Evolutionary conservation across 30 jellyfish, hydroid and myxozoan genomes (phyloP).

Genomic region (Aurelia aurita): DNA sequence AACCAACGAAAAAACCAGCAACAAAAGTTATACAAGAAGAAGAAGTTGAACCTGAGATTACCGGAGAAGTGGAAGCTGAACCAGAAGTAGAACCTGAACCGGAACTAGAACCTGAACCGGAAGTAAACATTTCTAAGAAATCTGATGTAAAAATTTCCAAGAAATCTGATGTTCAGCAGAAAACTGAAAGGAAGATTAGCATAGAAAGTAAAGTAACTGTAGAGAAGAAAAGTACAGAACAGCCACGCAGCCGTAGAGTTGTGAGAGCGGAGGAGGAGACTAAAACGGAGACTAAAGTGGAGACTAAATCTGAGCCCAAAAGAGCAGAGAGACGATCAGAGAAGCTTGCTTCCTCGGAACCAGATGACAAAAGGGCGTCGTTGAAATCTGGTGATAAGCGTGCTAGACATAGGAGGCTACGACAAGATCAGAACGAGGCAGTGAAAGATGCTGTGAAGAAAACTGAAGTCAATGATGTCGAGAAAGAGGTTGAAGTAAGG

Average conservation of each 20-base stretch:
- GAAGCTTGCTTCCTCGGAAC: background rate
- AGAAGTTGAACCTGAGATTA: slow-evolving; percentile 21
- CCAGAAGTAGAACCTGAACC: background rate
- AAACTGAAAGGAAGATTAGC: slow-evolving; percentile 17
- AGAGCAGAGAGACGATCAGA: background rate
- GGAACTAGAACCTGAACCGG: background rate
- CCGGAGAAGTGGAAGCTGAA: slow-evolving; percentile 10
- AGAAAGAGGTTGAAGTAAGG: slow-evolving; percentile 20
- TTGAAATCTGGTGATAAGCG: slow-evolving; percentile 64
- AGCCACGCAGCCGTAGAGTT: slow-evolving; percentile 59
- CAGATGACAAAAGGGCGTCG: slow-evolving; percentile 38
- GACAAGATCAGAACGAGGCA: slow-evolving; percentile 67
- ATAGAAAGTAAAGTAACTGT: slow-evolving; percentile 2
- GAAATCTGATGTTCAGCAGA: slow-evolving; percentile 2
- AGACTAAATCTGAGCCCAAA: slow-evolving; percentile 10
- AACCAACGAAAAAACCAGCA: slow-evolving; percentile 39
- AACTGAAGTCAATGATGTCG: slow-evolving; percentile 34
- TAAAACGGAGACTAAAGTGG: background rate
- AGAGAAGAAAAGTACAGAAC: slow-evolving; percentile 33
- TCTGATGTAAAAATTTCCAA: background rate
- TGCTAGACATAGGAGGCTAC: slow-evolving; percentile 67
- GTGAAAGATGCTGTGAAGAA: slow-evolving; percentile 36
- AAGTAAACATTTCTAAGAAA: slow-evolving; percentile 15
- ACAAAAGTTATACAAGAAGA: slow-evolving; percentile 2
- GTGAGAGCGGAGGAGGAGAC: slow-evolving; percentile 20